A percentile compares a stretch with the other conserved stretches of the same genome.
Conservation (phyloP, 2,113 vertebrate species). For the Prionailurus bengalensis region DNA sequence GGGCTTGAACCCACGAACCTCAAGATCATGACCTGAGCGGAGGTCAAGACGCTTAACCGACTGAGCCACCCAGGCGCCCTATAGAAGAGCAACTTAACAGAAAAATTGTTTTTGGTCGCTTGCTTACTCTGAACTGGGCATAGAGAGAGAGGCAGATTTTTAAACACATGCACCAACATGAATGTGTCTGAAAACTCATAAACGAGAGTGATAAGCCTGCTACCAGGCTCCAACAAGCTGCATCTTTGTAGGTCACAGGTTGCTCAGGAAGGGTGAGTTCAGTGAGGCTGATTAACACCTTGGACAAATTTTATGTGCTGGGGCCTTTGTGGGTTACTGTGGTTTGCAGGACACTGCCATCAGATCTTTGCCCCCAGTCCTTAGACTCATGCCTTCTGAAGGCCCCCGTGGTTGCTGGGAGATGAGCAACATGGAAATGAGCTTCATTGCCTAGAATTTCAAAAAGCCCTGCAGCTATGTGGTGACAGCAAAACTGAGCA, state of each 20-base stretch:
- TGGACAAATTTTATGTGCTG: constrained; percentile 23
- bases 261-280: constrained; percentile 72
- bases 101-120: background rate
- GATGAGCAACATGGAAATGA: constrained; percentile 71
- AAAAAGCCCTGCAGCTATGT: constrained; percentile 45
- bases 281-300: constrained; percentile 78
- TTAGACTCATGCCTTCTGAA: constrained; percentile 25
- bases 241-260: constrained; percentile 79
- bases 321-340: constrained; percentile 65
- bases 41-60: too few species aligned
- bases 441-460: constrained; percentile 68
- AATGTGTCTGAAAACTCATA: background rate
- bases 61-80: too few species aligned
- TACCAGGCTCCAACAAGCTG: constrained; percentile 51
- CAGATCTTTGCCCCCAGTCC: background rate
- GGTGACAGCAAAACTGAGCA: constrained; percentile 66
- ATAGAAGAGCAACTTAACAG: background rate
- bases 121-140: background rate
- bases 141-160: background rate
- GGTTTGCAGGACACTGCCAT: constrained; percentile 76
- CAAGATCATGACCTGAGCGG: too few species aligned
- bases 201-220: background rate
- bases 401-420: background rate
- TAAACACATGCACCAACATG: constrained; percentile 2
- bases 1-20: too few species aligned